phyloP scores from a whole-genome alignment of 2,888 invertebrate species.

The Panzeria rudis region DNA sequence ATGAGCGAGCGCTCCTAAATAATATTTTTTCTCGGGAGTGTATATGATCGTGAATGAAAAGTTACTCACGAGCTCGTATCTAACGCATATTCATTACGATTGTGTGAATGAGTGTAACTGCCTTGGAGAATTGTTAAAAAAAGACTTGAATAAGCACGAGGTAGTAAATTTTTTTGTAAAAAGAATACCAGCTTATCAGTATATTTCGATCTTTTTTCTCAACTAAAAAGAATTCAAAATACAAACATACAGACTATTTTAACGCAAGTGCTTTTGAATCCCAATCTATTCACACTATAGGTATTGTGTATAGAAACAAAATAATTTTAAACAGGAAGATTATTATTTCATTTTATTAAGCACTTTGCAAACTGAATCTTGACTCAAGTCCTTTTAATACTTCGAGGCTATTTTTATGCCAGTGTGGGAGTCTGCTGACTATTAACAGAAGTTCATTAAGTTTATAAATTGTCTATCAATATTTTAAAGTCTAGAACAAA shows the following conservation, averaged over 20 bases:
- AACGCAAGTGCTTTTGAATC: constrained; percentile 59
- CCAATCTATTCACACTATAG: constrained; percentile 3
- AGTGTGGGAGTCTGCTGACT: constrained; percentile 61
- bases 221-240: constrained; percentile 15
- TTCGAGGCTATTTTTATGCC: not conserved
- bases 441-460: constrained; percentile 56
- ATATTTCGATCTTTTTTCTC: constrained; percentile 52
- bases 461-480: constrained; percentile 42
- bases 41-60: not conserved
- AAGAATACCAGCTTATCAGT: constrained; percentile 66
- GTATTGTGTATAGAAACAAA: not conserved
- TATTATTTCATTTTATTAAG: constrained; percentile 62
- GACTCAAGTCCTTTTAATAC: not conserved
- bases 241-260: constrained; percentile 9
- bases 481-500: constrained; percentile 13
- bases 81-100: constrained; percentile 5
- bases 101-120: constrained; percentile 16
- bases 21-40: too few relatives aligned
- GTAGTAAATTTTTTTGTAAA: constrained; percentile 65
- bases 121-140: not conserved
- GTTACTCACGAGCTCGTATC: not conserved
- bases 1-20: too few relatives aligned
- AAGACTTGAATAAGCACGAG: constrained; percentile 52
- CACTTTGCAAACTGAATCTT: constrained; percentile 44
- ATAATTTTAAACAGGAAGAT: constrained; percentile 18